These are phyloP conservation scores for Orthosia gracilis DNA, from an alignment of 2,888 invertebrate genomes.

Conservation along the genomic window DNA sequence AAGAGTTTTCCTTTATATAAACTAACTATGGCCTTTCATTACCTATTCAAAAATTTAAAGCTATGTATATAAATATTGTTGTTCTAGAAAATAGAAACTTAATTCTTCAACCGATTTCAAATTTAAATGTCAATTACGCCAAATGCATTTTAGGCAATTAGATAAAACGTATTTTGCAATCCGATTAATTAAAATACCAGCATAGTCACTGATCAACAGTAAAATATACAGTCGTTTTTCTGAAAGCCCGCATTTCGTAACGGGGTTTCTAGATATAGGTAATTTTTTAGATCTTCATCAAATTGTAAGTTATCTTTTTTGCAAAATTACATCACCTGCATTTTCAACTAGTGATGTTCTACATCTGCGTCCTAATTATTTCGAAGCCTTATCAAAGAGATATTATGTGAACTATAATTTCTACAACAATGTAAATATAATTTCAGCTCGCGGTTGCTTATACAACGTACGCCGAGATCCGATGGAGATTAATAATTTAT, in stretches of 20 bases:
- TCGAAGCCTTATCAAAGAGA: neutral
- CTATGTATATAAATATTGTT: neutral
- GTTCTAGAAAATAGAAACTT: neutral
- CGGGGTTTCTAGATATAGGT: conserved; percentile 4
- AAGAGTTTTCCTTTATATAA: conserved; percentile 7
- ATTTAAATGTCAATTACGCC: neutral
- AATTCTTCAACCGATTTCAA: too few relatives aligned
- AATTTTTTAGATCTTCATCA: neutral
- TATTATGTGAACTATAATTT: neutral
- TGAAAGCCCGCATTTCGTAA: conserved; percentile 23
- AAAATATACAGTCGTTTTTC: neutral
- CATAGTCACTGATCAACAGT: neutral
- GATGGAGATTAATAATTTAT: conserved; percentile 94
- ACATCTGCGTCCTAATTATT: neutral
- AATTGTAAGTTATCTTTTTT: neutral
- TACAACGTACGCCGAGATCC: conserved; percentile 95
- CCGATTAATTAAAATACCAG: neutral
- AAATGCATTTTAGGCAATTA: neutral
- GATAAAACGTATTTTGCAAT: neutral
- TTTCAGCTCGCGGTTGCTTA: conserved; percentile 92
- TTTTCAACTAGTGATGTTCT: conserved; percentile 1
- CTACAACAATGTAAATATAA: neutral
- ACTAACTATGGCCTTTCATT: neutral
- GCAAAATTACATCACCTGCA: neutral
- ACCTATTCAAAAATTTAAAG: neutral